A percentile compares a stretch with the other conserved stretches of the same genome.
Evolutionary conservation across 1,140 invertebrate genomes (phyloP).

Genomic region (Gonioctena quinquepunctata): DNA sequence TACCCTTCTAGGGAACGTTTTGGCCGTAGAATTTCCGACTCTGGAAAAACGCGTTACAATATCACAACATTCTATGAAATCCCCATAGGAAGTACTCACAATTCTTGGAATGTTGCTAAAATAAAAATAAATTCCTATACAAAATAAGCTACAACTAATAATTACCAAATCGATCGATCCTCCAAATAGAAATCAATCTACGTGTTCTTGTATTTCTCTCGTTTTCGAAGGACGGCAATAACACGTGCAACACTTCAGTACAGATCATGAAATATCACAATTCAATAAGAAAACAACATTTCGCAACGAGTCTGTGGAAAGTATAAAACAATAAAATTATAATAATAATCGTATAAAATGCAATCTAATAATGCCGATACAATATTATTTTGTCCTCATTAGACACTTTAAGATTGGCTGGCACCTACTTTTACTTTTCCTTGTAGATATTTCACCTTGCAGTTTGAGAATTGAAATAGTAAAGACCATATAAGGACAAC

Average conservation of each 20-base stretch:
- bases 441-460: slow-evolving; percentile 32
- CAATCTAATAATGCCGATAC: not conserved
- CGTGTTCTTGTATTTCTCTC: not conserved
- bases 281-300: not conserved
- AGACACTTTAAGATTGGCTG: not conserved
- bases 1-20: no score
- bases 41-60: no score
- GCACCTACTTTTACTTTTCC: slow-evolving; percentile 37
- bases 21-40: no score
- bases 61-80: no score
- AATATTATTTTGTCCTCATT: slow-evolving; percentile 18
- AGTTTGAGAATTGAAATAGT: not conserved
- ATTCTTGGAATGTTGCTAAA: no score
- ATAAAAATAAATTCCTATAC: no score
- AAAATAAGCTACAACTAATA: not conserved
- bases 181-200: not conserved
- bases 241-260: not conserved
- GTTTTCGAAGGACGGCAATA: not conserved
- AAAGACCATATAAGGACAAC: slow-evolving; percentile 26
- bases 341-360: not conserved
- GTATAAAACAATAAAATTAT: not conserved
- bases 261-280: not conserved
- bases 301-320: not conserved
- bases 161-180: not conserved
- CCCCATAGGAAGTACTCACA: no score